Conservation (phyloP, 2,113 vertebrate species). For the Amphilophus citrinellus region DNA sequence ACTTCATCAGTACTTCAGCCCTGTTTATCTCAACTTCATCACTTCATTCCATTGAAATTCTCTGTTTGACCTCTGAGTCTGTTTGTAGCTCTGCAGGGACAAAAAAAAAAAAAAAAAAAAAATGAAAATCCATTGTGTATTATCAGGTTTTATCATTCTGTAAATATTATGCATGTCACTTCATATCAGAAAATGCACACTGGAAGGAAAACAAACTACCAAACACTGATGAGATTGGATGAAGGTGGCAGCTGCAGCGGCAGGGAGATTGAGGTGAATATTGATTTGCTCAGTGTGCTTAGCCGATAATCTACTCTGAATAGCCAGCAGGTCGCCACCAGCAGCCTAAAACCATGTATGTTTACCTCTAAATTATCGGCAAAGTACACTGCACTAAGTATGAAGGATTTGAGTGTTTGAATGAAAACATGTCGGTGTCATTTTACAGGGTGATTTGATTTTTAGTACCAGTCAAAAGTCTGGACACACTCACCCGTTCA, state of each 20-base stretch:
- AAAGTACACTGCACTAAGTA: background rate
- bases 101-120: background rate
- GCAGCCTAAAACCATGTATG: background rate
- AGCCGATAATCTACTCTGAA: slow-evolving; percentile 18
- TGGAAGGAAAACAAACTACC: slow-evolving; percentile 35
- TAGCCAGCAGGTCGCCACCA: background rate
- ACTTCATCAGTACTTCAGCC: slow-evolving; percentile 3
- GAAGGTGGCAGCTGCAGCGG: slow-evolving; percentile 13
- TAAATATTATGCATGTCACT: slow-evolving; percentile 48
- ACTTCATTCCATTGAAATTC: background rate
- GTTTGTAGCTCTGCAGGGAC: background rate
- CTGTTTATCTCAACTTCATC: background rate
- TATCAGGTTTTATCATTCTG: slow-evolving; percentile 28
- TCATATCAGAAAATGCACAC: slow-evolving; percentile 33
- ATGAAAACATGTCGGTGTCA: background rate
- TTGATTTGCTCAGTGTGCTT: slow-evolving; percentile 44
- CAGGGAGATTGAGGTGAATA: slow-evolving; percentile 24
- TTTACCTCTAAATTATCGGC: slow-evolving; percentile 24
- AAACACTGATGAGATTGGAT: slow-evolving; percentile 38
- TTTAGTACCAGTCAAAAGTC: too few species aligned
- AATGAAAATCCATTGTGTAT: slow-evolving; percentile 29
- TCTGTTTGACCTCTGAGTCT: background rate
- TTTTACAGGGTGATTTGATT: background rate
- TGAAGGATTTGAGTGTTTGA: background rate
- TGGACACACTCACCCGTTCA: too few species aligned